Evolutionary conservation across 2,888 invertebrate genomes (phyloP).

Genomic region (Sialis lutaria): DNA sequence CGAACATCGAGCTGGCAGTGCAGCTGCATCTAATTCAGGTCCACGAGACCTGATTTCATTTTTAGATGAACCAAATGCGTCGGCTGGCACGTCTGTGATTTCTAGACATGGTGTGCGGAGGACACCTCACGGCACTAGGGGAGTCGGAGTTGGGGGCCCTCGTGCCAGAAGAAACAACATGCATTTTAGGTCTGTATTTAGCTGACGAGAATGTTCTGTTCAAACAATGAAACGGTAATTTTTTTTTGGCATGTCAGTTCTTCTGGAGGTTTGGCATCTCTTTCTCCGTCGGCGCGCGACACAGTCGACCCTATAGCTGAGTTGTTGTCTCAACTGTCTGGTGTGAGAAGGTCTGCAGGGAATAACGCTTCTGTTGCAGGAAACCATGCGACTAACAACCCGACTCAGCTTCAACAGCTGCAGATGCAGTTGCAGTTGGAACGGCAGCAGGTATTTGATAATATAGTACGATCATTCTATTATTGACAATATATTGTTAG

Average conservation of each 20-base stretch:
- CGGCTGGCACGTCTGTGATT: conserved; percentile 25
- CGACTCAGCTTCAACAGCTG: conserved; percentile 77
- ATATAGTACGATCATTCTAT: not conserved
- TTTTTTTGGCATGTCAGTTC: conserved; percentile 37
- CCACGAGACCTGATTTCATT: conserved; percentile 85
- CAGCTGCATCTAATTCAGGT: conserved; percentile 30
- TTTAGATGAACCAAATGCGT: conserved; percentile 78
- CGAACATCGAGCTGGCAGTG: conserved; percentile 55
- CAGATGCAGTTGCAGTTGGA: conserved; percentile 91
- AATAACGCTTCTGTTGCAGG: conserved; percentile 32
- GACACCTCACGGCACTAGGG: conserved; percentile 33
- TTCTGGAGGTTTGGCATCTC: conserved; percentile 65
- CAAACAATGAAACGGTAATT: not conserved
- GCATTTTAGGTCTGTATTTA: conserved; percentile 58
- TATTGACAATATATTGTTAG: not conserved
- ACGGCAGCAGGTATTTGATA: conserved; percentile 56
- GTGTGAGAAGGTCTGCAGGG: conserved; percentile 59
- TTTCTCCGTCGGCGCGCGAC: conserved; percentile 80
- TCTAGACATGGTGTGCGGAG: conserved; percentile 25
- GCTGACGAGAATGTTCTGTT: not conserved
- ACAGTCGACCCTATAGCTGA: conserved; percentile 95
- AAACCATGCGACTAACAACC: conserved; percentile 37
- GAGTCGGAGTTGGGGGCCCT: conserved; percentile 55
- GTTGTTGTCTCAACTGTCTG: conserved; percentile 85
- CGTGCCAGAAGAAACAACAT: conserved; percentile 80